Evolutionary conservation across 2,113 vertebrate genomes (phyloP).

Genomic region (Artemisiospiza belli): DNA sequence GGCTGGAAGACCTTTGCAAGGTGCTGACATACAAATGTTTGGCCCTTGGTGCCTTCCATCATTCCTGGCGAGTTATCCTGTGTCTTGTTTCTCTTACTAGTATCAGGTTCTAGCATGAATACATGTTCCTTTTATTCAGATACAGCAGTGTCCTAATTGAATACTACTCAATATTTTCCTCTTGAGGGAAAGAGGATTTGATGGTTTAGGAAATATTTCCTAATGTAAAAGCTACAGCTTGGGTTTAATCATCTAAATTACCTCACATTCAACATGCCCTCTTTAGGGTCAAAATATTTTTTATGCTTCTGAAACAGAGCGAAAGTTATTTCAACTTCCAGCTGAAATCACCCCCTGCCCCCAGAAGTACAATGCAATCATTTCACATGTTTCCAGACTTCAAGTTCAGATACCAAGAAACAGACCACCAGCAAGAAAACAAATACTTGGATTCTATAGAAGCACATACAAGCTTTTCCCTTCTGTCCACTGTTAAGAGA

Average conservation of each 20-base stretch:
- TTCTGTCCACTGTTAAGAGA: background rate
- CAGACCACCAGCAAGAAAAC: background rate
- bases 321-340: background rate
- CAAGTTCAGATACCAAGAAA: background rate
- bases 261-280: background rate
- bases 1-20: background rate
- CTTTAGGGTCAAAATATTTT: background rate
- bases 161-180: background rate
- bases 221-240: background rate
- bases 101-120: background rate
- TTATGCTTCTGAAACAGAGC: background rate
- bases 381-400: background rate
- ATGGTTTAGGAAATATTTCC: background rate
- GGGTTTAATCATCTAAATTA: background rate
- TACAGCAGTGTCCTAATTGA: background rate
- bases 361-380: accelerated
- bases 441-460: background rate
- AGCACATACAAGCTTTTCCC: background rate
- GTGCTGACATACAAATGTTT: background rate
- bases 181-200: background rate
- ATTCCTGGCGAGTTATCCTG: background rate
- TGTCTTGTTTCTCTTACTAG: background rate
- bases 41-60: background rate
- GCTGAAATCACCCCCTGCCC: background rate
- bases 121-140: background rate